phyloP scores from a whole-genome alignment of 1,140 invertebrate genomes.

The Daktulosphaira vitifoliae region DNA sequence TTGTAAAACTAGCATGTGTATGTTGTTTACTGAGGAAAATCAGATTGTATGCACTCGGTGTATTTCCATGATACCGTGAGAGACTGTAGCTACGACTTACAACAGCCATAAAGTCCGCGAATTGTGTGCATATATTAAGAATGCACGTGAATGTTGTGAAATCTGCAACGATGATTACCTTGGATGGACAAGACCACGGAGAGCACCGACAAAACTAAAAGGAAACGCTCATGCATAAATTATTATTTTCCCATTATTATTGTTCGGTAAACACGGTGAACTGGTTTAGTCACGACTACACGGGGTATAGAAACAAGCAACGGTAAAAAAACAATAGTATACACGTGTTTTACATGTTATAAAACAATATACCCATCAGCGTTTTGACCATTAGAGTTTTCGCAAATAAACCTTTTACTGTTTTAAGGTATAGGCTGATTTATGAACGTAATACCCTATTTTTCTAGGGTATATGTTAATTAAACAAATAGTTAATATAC shows the following conservation, averaged over 20 bases:
- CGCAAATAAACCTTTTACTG: too few relatives aligned
- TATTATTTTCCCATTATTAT: conserved; percentile 1
- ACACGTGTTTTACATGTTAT: conserved; percentile 18
- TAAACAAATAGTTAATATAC: too few relatives aligned
- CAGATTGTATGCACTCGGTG: background rate
- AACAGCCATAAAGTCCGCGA: conserved; percentile 16
- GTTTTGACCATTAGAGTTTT: too few relatives aligned
- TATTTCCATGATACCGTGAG: conserved; percentile 10
- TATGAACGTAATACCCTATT: too few relatives aligned
- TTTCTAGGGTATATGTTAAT: too few relatives aligned
- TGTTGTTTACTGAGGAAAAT: background rate
- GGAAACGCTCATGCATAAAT: conserved; percentile 19
- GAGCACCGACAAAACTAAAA: background rate
- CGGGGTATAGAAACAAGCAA: conserved; percentile 8
- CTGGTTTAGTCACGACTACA: conserved; percentile 28
- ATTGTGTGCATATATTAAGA: conserved; percentile 9
- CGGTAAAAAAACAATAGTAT: background rate
- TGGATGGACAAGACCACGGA: background rate
- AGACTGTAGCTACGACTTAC: conserved; percentile 14
- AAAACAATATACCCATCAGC: conserved; percentile 5
- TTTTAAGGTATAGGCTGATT: too few relatives aligned
- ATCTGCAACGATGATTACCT: conserved; percentile 7
- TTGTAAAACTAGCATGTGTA: background rate
- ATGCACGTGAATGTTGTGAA: background rate
- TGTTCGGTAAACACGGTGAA: conserved; percentile 5